A percentile compares a stretch with the other conserved stretches of the same genome.
Evolutionary conservation across 2,113 vertebrate species (phyloP).

Genomic region (Alethe castanea): DNA sequence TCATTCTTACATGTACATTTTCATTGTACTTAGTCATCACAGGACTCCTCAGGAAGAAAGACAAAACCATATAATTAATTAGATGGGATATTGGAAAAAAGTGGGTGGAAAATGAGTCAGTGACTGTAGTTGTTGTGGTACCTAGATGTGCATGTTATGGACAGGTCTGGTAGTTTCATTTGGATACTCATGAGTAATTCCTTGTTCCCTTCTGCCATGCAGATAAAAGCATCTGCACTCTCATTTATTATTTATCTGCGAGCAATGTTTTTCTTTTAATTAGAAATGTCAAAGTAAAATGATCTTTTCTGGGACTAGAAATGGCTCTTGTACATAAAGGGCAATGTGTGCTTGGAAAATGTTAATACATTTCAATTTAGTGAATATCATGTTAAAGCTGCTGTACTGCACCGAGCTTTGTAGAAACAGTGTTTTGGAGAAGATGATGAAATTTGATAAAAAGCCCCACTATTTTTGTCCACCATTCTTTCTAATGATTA

Average conservation of each 20-base stretch:
- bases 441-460: background rate
- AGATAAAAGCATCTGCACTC: slow-evolving; percentile 60
- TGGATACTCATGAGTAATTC: slow-evolving; percentile 13
- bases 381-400: background rate
- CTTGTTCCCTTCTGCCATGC: slow-evolving; percentile 5
- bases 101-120: background rate
- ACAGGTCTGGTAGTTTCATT: background rate
- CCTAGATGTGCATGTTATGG: background rate
- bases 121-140: background rate
- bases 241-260: slow-evolving; percentile 72
- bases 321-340: slow-evolving; percentile 23
- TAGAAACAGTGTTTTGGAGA: slow-evolving; percentile 5
- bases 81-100: background rate
- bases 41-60: background rate
- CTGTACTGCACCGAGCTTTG: background rate
- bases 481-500: background rate
- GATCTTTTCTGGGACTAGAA: slow-evolving; percentile 57
- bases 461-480: fast-evolving
- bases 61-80: background rate
- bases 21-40: background rate
- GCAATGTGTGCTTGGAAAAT: slow-evolving; percentile 38
- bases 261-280: slow-evolving; percentile 72
- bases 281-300: slow-evolving; percentile 62
- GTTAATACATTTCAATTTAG: slow-evolving; percentile 67
- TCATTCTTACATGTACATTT: background rate